Evolutionary conservation across 1,140 invertebrate species (phyloP).

Genomic region (Ectropis grisescens): DNA sequence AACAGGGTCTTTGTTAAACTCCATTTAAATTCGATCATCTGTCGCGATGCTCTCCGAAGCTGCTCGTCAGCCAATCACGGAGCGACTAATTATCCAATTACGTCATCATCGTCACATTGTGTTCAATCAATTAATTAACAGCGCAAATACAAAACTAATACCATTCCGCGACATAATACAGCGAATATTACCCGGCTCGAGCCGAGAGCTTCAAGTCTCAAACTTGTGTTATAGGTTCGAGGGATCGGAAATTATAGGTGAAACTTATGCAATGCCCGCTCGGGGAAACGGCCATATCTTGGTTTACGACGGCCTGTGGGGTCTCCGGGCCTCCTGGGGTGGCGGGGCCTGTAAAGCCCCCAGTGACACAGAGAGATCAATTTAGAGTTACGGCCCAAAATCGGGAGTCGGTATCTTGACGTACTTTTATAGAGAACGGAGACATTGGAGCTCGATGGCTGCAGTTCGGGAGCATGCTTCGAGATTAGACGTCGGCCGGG

Average conservation of each 20-base stretch:
- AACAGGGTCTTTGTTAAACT: too few species aligned
- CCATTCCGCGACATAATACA: too few species aligned
- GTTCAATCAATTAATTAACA: too few species aligned
- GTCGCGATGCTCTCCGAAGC: too few species aligned
- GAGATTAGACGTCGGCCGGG: too few species aligned
- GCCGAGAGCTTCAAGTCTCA: conserved; percentile 4
- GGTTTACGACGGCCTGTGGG: conserved; percentile 8
- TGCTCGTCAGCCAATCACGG: too few species aligned
- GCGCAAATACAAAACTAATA: too few species aligned
- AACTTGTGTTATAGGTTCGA: conserved; percentile 18
- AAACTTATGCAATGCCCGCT: conserved; percentile 26
- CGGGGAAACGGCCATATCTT: conserved; percentile 10
- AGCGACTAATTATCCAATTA: too few species aligned
- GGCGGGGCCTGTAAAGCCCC: conserved; percentile 14
- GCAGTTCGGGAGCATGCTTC: conserved; percentile 1
- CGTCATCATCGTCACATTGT: too few species aligned
- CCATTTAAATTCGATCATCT: too few species aligned
- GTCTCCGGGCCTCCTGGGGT: conserved; percentile 2
- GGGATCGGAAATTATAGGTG: conserved; percentile 30
- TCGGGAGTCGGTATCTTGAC: conserved; percentile 9
- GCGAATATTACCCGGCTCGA: too few species aligned
- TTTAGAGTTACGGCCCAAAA: conserved; percentile 29
- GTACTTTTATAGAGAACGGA: conserved; percentile 4
- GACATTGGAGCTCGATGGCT: neutral
- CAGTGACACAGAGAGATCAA: conserved; percentile 32